phyloP scores from a whole-genome alignment of 2,797 vertebrate species.

The Tenualosa ilisha region DNA sequence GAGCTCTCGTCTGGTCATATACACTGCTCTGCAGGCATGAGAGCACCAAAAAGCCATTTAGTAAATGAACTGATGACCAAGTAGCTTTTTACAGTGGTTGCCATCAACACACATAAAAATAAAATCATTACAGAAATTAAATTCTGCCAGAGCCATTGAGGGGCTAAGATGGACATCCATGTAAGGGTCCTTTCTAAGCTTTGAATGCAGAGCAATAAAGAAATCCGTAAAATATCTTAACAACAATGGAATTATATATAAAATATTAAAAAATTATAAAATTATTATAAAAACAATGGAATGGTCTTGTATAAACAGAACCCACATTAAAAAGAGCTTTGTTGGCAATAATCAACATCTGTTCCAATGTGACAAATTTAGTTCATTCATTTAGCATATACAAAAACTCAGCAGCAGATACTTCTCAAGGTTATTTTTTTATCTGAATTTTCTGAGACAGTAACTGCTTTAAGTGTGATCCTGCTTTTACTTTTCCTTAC shows the following conservation, averaged over 20 bases:
- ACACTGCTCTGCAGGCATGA: not conserved
- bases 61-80: not conserved
- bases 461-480: not conserved
- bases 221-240: too few relatives aligned
- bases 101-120: slow-evolving; percentile 9
- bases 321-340: not conserved
- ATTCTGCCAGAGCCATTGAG: not conserved
- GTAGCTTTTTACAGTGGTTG: not conserved
- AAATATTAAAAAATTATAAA: too few relatives aligned
- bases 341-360: not conserved
- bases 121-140: not conserved
- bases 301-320: not conserved
- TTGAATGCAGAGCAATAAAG: too few relatives aligned
- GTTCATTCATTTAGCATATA: not conserved
- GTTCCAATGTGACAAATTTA: not conserved
- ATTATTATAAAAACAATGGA: not conserved
- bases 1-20: not conserved
- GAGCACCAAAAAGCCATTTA: not conserved
- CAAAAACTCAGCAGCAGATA: not conserved
- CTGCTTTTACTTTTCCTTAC: not conserved
- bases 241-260: too few relatives aligned
- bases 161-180: not conserved
- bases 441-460: not conserved
- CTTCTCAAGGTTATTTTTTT: not conserved
- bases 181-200: not conserved